Evolutionary conservation across 2,113 vertebrate genomes (phyloP).

Genomic region (Dicrurus megarhynchus): DNA sequence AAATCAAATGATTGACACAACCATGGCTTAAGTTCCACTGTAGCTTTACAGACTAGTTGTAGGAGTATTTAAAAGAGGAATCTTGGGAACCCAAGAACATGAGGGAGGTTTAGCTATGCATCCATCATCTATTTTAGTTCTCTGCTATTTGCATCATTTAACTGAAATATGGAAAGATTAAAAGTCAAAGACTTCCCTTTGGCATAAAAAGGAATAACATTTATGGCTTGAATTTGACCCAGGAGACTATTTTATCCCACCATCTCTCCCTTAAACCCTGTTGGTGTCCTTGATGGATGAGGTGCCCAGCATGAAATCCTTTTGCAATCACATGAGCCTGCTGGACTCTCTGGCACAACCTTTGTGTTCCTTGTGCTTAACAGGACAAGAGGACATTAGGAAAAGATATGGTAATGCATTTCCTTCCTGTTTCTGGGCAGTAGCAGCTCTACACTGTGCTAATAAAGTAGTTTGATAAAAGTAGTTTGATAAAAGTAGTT

Average conservation of each 20-base stretch:
- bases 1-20: background rate
- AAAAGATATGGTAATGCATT: background rate
- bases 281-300: slow-evolving; percentile 33
- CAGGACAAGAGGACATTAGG: background rate
- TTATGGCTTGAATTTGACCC: slow-evolving; percentile 29
- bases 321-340: background rate
- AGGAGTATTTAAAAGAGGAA: background rate
- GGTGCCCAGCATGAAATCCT: background rate
- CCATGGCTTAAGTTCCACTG: background rate
- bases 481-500: background rate
- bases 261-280: background rate
- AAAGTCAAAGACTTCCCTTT: slow-evolving; percentile 18
- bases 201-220: background rate
- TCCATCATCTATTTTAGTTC: background rate
- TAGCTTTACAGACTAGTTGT: background rate
- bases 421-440: slow-evolving; percentile 15
- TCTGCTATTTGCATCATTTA: slow-evolving; percentile 14
- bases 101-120: background rate
- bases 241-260: slow-evolving; percentile 18
- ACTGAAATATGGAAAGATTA: slow-evolving; percentile 38
- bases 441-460: background rate
- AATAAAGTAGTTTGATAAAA: background rate
- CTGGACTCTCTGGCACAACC: background rate
- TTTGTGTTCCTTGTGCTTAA: slow-evolving; percentile 10
- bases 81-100: background rate